These are phyloP conservation scores for Elegia similella DNA, from an alignment of 2,888 invertebrate genomes.

Conservation along the genomic window DNA sequence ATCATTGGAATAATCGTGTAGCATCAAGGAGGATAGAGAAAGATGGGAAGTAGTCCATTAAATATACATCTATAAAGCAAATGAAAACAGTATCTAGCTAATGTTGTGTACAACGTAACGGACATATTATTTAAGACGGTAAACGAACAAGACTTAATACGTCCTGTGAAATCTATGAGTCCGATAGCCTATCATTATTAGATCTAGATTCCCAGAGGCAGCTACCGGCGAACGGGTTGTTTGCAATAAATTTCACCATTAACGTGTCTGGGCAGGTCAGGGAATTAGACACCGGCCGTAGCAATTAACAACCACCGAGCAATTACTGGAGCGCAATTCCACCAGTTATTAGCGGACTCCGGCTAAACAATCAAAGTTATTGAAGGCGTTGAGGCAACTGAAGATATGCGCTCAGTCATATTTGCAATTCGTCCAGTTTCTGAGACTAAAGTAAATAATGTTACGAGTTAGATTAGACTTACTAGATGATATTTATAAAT, in stretches of 20 bases:
- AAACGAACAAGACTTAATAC: conserved; percentile 21
- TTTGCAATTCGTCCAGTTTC: no score
- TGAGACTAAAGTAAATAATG: no score
- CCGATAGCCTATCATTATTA: conserved; percentile 43
- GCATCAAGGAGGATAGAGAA: no score
- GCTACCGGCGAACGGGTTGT: conserved; percentile 41
- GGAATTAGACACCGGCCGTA: conserved; percentile 47
- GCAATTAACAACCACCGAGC: conserved; percentile 65
- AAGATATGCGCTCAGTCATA: conserved; percentile 24
- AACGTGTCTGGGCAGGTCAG: conserved; percentile 41
- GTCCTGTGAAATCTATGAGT: conserved; percentile 23
- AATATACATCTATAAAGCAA: no score
- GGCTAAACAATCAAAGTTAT: conserved; percentile 55
- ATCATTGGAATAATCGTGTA: no score
- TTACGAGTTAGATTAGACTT: no score
- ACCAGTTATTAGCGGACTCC: conserved; percentile 52
- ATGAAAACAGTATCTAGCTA: background rate
- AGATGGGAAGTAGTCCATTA: no score
- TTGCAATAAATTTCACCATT: conserved; percentile 49
- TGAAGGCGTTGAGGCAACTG: conserved; percentile 22
- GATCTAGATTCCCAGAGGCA: conserved; percentile 34
- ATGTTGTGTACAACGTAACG: background rate
- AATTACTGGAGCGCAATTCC: conserved; percentile 59
- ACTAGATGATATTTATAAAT: no score
- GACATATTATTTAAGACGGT: conserved; percentile 7